Evolutionary conservation across 92 coral and sea anemone genomes (phyloP).

Genomic region (Meandrina meandrites): DNA sequence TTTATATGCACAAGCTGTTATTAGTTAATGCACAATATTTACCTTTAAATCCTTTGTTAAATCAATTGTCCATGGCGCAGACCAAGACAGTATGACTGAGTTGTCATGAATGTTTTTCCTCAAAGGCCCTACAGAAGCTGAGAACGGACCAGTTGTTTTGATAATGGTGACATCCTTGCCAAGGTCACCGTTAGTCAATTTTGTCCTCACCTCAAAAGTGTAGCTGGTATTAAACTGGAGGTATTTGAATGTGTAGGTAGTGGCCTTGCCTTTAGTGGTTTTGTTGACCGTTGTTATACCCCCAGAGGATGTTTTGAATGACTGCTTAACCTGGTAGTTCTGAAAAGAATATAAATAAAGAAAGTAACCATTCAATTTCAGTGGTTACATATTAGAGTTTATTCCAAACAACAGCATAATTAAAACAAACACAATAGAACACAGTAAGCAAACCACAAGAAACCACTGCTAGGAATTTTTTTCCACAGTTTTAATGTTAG

Average conservation of each 20-base stretch:
- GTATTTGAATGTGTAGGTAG: not conserved
- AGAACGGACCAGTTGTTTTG: conserved; percentile 23
- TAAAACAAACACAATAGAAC: too few relatives aligned
- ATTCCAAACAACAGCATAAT: not conserved
- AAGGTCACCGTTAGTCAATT: not conserved
- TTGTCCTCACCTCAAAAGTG: conserved; percentile 13
- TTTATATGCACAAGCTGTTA: too few relatives aligned
- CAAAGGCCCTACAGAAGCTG: conserved; percentile 44
- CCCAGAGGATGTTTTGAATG: not conserved
- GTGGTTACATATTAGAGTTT: not conserved
- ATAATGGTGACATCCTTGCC: not conserved
- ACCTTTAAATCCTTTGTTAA: conserved; percentile 6
- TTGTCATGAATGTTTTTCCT: not conserved
- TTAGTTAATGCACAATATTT: not conserved
- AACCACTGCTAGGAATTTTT: too few relatives aligned
- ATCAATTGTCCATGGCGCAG: conserved; percentile 24
- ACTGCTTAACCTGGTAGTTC: conserved; percentile 4
- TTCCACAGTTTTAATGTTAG: too few relatives aligned
- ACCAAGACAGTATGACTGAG: conserved; percentile 25
- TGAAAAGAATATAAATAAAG: not conserved
- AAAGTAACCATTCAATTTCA: not conserved
- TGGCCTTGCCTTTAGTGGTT: not conserved
- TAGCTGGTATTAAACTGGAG: conserved; percentile 12
- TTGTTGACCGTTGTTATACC: too few relatives aligned
- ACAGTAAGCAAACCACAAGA: too few relatives aligned